Base-by-base conservation (phyloP, 2,888 invertebrate genomes). In the Xanthia icteritia region DNA sequence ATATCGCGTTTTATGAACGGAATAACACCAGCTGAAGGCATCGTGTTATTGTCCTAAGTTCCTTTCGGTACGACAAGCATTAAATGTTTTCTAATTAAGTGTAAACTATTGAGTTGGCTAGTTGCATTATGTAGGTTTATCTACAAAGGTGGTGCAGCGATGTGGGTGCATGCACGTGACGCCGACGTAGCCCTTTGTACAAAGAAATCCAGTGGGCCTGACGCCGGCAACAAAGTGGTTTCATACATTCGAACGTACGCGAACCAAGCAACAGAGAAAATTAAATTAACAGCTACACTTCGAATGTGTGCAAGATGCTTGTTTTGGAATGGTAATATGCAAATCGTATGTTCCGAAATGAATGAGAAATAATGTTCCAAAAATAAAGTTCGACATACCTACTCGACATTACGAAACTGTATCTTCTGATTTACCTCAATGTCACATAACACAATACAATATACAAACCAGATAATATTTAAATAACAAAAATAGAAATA, bases 1-100 rank as follows among this genome's bases (percentile, higher is more conserved):
- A 92, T 93, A 92, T 93, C 93, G 92, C 92, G 91, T 93, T 94
- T 94, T 93, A 93, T 93, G 92, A 88, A 92, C 89, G 89, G 91
- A 89, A 92, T 93, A 93, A 92, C 92, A 81, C 77, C 48, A 66
- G 91, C 90, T 89, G 91, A 88, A 91, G 92, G 89, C 87, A 89
- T 89, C 90, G 91, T 91, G 90, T 92, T 92, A 91, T 92, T 89
- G 86, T 90, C 78, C 80, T 86, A 83, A 86, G 74, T 76, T 80
- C n/a, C 63, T 80, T 85, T 83, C 17, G 15, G 31, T 42, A 77
- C 63, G 31, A 84, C 67, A 65, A 71, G 61, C 60, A 71, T 68
- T 79, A 86, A 66, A 86, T 87, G 80, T 87, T 83, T 82, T 87
- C 81, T 91, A 83, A 88, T 88, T 83, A 89, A 86, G 76, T 69